phyloP scores from a whole-genome alignment of 2,797 vertebrate genomes.

The Petrocephalus schoutedeni region DNA sequence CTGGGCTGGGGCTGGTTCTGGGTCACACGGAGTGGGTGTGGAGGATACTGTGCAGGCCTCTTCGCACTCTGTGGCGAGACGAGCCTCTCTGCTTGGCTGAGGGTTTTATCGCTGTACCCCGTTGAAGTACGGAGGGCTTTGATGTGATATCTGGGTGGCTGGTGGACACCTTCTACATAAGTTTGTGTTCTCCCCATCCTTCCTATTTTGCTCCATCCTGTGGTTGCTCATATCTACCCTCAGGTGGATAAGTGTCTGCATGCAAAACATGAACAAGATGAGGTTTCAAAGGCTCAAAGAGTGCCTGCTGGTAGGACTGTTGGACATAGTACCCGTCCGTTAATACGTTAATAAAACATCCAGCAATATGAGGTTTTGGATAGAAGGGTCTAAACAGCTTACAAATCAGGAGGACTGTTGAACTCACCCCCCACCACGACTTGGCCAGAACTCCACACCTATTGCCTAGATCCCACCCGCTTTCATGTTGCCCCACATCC shows the following conservation, averaged over 20 bases:
- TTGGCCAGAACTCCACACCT: neutral
- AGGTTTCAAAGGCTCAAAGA: neutral
- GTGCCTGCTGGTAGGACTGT: neutral
- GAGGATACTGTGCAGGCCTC: conserved; percentile 45
- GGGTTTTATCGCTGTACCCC: conserved; percentile 44
- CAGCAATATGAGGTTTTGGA: neutral
- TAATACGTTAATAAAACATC: neutral
- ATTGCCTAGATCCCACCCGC: neutral
- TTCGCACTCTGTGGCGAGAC: conserved; percentile 47
- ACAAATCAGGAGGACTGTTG: neutral
- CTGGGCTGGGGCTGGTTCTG: conserved; percentile 6
- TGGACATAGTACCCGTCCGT: neutral
- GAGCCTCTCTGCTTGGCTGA: conserved; percentile 39
- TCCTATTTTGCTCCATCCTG: neutral
- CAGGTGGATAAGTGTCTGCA: neutral
- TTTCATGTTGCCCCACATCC: neutral
- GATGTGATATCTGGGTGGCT: neutral
- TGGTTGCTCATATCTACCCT: neutral
- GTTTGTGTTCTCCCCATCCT: neutral
- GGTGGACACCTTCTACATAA: neutral
- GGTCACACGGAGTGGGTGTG: conserved; percentile 4
- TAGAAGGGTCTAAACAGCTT: neutral
- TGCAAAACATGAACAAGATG: neutral
- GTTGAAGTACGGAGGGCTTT: conserved; percentile 34
- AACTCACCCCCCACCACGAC: neutral